Conservation (phyloP, 2,113 vertebrate species). For the Coptodon rendalli region DNA sequence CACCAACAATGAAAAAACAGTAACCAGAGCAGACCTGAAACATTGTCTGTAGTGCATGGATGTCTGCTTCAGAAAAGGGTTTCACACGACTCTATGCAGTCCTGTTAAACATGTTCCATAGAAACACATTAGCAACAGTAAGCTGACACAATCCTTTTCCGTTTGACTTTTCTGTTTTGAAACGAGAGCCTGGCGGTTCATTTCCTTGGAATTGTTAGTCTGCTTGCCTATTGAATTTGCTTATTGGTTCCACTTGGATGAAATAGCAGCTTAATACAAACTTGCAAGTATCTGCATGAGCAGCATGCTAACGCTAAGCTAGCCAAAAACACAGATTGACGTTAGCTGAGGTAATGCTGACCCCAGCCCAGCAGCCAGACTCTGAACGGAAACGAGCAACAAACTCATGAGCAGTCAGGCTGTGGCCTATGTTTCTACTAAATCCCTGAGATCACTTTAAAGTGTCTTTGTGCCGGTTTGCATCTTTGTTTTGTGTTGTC, state of each 20-base stretch:
- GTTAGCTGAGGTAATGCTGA: background rate
- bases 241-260: background rate
- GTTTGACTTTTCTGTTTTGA: background rate
- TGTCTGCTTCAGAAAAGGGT: background rate
- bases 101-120: background rate
- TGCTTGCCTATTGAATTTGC: background rate
- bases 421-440: background rate
- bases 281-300: fast-evolving
- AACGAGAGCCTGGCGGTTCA: background rate
- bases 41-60: background rate
- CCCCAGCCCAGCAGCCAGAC: background rate
- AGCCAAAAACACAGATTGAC: background rate
- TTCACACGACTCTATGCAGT: background rate
- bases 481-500: background rate
- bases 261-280: background rate
- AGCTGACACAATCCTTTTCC: background rate
- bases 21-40: background rate
- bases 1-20: background rate
- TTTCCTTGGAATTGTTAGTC: background rate
- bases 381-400: background rate
- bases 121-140: background rate
- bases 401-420: background rate
- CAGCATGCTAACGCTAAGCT: background rate
- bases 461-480: background rate
- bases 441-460: background rate